These are phyloP conservation scores for Trissoscelio sp. DNA, from an alignment of 2,888 invertebrate species.

Conservation along the genomic window DNA sequence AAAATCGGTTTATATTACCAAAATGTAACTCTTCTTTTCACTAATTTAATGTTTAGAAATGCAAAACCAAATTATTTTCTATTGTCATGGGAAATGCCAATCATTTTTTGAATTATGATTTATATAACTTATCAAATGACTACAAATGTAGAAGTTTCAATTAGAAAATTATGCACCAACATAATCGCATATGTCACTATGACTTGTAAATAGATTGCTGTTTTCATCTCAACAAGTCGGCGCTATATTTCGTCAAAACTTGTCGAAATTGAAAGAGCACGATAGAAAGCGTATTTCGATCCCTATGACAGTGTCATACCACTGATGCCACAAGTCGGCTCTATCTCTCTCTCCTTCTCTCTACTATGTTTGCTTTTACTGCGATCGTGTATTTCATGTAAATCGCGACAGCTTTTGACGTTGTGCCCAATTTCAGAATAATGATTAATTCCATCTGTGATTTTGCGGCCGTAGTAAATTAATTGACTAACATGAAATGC, in stretches of 20 bases:
- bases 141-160: too few species aligned
- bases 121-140: too few species aligned
- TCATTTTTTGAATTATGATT: too few species aligned
- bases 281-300: constrained; percentile 27
- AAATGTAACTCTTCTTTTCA: too few species aligned
- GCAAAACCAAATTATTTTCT: too few species aligned
- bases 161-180: too few species aligned
- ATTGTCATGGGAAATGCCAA: too few species aligned
- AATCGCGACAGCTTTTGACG: constrained; percentile 44
- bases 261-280: constrained; percentile 2
- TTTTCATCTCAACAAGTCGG: constrained; percentile 27
- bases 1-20: too few species aligned
- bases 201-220: too few species aligned
- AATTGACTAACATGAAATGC: constrained; percentile 1
- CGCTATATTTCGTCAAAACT: background rate
- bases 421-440: constrained; percentile 26
- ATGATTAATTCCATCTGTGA: constrained; percentile 39
- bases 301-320: background rate
- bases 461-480: constrained; percentile 19
- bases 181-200: too few species aligned
- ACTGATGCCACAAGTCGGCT: background rate
- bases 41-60: too few species aligned
- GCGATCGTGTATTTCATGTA: constrained; percentile 31
- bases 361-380: constrained; percentile 26
- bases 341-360: background rate